Evolutionary conservation across 2,113 vertebrate genomes (phyloP).

Genomic region (Bombycilla garrulus): DNA sequence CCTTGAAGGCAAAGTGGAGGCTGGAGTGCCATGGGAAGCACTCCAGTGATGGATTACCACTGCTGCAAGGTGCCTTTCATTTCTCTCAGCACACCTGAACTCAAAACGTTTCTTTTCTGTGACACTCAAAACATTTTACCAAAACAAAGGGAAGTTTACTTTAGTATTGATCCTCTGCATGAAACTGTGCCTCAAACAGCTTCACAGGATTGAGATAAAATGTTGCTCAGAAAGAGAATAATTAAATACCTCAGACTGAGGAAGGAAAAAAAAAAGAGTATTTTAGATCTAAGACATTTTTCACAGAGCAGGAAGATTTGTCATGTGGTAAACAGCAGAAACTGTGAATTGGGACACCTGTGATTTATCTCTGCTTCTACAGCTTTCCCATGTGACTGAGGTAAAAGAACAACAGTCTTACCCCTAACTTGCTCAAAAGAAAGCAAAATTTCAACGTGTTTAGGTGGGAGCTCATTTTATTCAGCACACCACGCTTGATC

Average conservation of each 20-base stretch:
- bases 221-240: background rate
- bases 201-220: background rate
- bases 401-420: background rate
- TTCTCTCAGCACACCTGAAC: background rate
- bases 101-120: background rate
- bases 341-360: background rate
- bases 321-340: background rate
- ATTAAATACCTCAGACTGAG: background rate
- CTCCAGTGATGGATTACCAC: background rate
- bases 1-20: background rate
- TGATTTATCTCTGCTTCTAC: constrained; percentile 2
- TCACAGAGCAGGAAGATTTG: background rate
- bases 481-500: background rate
- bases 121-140: background rate
- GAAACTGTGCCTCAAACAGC: background rate
- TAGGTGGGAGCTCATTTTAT: background rate
- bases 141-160: background rate
- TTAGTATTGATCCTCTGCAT: background rate
- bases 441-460: background rate
- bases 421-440: background rate
- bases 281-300: background rate
- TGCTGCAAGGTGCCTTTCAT: background rate
- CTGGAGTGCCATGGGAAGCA: background rate
- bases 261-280: background rate
- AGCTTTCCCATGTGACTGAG: background rate